Evolutionary conservation across 2,113 vertebrate species (phyloP), one percentile per base, ranked within the genome.

Genomic region (Triplophysa dalaica): DNA sequence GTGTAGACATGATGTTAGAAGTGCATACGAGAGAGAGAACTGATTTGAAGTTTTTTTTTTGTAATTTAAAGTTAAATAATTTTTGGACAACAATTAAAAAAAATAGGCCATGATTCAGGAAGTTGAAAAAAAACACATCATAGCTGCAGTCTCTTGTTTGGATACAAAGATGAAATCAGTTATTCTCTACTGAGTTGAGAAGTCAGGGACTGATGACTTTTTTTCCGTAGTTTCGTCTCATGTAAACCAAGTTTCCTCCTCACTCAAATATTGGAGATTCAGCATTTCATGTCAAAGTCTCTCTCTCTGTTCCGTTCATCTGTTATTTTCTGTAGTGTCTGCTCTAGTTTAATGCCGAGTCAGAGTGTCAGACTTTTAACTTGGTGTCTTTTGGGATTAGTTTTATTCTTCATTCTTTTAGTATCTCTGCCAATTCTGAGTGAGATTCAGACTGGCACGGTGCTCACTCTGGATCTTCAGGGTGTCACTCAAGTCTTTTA

Each of bases 391-490:
- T 73, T 33, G 7, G 26, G 66, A 54, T 77, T 54, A 43, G 54
- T 21, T 41, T 22, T 73, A 17, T 13, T 16, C 13, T 54, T 38
- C 13, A 66, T 63, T 22, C 24, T 29, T 13, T 14, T 33, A 61
- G 10, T 52, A 14, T 19, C 70, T 50, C 45, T 82, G 54, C 14
- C 33, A 33, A 14, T 8, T 7, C 38, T 80, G 87, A 93, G 77
- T 54, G 86, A 89, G 89, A 90, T 90, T 68, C 82, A 72, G 75
- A 74, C 83, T 90, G 91, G 90, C 90, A 75, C 70, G 21, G 66
- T 89, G 89, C 86, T 87, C 78, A 24, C 80, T 89, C 85, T 66
- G 69, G 81, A 89, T 88, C 84, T 85, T 86, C 79, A 16, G 79
- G 72, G 87, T 90, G 89, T 89, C 90, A 87, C 81, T 91, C 89